phyloP scores from a whole-genome alignment of 2,797 vertebrate species.

The Sebastes oblongus region DNA sequence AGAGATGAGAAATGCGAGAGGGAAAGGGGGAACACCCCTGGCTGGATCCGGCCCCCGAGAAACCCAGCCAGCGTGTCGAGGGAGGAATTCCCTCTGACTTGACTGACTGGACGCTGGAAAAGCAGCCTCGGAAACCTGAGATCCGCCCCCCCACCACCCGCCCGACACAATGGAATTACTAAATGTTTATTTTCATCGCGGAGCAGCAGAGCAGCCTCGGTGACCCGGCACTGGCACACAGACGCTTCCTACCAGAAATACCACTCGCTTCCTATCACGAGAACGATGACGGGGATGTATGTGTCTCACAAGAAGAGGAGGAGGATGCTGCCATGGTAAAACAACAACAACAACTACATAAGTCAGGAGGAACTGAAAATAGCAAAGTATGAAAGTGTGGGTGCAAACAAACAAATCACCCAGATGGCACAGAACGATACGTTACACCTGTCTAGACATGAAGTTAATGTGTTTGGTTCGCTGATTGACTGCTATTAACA shows the following conservation, averaged over 20 bases:
- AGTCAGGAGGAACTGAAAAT: background rate
- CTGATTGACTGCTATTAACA: slow-evolving; percentile 59
- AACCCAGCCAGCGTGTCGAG: slow-evolving; percentile 44
- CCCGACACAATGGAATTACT: slow-evolving; percentile 57
- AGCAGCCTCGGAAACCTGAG: slow-evolving; percentile 59
- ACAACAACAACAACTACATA: slow-evolving; percentile 8
- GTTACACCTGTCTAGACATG: slow-evolving; percentile 16
- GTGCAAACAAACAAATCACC: background rate
- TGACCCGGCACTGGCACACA: slow-evolving; percentile 52
- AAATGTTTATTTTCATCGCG: slow-evolving; percentile 38
- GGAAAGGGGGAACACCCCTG: slow-evolving; percentile 53
- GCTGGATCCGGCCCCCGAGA: slow-evolving; percentile 36
- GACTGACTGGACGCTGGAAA: slow-evolving; percentile 63
- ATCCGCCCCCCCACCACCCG: background rate
- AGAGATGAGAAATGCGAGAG: slow-evolving; percentile 22
- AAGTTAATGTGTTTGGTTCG: slow-evolving; percentile 25
- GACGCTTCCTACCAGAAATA: slow-evolving; percentile 48
- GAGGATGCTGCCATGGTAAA: slow-evolving; percentile 25
- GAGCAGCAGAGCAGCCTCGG: slow-evolving; percentile 16
- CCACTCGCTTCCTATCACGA: slow-evolving; percentile 40
- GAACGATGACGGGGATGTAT: background rate
- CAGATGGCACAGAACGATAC: background rate
- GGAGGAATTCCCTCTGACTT: slow-evolving; percentile 78
- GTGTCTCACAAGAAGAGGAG: background rate
- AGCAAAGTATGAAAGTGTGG: background rate